Evolutionary conservation across 2,797 vertebrate genomes (phyloP).

Genomic region (Euthynnus affinis): DNA sequence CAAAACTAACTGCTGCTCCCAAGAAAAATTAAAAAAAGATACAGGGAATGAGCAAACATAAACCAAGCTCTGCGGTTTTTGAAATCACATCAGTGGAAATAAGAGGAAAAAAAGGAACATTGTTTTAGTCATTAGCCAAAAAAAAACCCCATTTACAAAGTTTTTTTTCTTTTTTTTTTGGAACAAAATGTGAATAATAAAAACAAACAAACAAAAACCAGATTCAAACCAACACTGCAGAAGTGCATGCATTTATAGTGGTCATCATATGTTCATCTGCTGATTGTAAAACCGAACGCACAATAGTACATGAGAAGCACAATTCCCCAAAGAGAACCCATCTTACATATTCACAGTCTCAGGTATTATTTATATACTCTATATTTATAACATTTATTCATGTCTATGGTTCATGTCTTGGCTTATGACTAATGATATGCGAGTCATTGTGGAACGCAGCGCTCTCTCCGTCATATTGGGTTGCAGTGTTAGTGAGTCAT

Average conservation of each 20-base stretch:
- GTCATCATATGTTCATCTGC: slow-evolving; percentile 82
- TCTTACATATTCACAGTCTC: slow-evolving; percentile 88
- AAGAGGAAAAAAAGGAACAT: slow-evolving; percentile 23
- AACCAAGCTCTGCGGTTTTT: slow-evolving; percentile 56
- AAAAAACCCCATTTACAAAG: slow-evolving; percentile 43
- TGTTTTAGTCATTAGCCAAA: slow-evolving; percentile 50
- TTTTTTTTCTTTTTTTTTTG: slow-evolving; percentile 21
- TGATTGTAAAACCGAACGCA: slow-evolving; percentile 83
- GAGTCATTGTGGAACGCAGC: slow-evolving; percentile 69
- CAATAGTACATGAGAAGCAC: slow-evolving; percentile 83
- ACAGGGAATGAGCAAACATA: slow-evolving; percentile 54
- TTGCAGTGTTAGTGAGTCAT: slow-evolving; percentile 75
- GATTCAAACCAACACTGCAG: slow-evolving; percentile 79
- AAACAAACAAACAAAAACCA: slow-evolving; percentile 56
- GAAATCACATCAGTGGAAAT: slow-evolving; percentile 67
- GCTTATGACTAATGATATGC: slow-evolving; percentile 80
- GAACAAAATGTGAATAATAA: slow-evolving; percentile 53
- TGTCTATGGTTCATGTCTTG: slow-evolving; percentile 77
- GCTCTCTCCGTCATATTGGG: slow-evolving; percentile 61
- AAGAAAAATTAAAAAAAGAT: slow-evolving; percentile 53
- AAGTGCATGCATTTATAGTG: slow-evolving; percentile 89
- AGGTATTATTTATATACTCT: slow-evolving; percentile 87
- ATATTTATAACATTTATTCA: slow-evolving; percentile 84
- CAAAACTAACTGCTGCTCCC: slow-evolving; percentile 74
- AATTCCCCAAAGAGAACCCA: slow-evolving; percentile 80